phyloP scores from a whole-genome alignment of 2,888 invertebrate genomes.

The Anthoptus insignis region DNA sequence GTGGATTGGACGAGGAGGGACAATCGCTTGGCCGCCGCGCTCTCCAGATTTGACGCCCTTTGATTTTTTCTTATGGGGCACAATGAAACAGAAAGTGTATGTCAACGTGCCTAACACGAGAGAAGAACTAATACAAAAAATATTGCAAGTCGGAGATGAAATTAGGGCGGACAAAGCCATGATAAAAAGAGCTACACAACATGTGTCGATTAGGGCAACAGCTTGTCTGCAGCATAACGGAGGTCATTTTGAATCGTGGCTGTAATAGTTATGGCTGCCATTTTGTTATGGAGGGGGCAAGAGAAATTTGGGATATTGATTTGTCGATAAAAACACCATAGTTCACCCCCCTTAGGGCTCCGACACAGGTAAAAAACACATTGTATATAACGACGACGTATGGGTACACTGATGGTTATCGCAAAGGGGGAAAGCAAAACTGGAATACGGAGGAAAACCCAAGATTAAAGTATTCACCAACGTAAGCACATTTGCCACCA shows the following conservation, averaged over 20 bases:
- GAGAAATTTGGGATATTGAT: slow-evolving; percentile 1
- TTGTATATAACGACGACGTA: no score
- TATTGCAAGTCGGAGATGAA: background rate
- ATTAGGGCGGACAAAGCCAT: background rate
- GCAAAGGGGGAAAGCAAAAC: no score
- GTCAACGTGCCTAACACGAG: background rate
- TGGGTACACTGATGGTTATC: no score
- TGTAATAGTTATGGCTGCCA: background rate
- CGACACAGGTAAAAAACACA: slow-evolving; percentile 1
- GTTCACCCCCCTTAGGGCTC: background rate
- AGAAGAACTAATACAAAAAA: slow-evolving; percentile 4
- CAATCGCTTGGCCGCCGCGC: slow-evolving; percentile 38
- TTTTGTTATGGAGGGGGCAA: slow-evolving; percentile 3
- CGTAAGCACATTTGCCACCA: no score
- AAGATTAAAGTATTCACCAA: no score
- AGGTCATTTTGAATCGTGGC: slow-evolving; percentile 1
- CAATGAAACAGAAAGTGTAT: slow-evolving; percentile 8
- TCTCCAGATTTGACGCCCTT: slow-evolving; percentile 36
- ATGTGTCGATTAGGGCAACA: background rate
- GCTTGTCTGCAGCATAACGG: background rate
- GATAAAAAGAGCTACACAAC: background rate
- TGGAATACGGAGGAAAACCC: no score
- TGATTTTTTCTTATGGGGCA: slow-evolving; percentile 40
- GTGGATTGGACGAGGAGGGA: slow-evolving; percentile 38
- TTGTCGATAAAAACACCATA: slow-evolving; percentile 2